These are phyloP conservation scores for Phalangium opilio DNA, from an alignment of 2,888 invertebrate genomes.

Conservation along the genomic window DNA sequence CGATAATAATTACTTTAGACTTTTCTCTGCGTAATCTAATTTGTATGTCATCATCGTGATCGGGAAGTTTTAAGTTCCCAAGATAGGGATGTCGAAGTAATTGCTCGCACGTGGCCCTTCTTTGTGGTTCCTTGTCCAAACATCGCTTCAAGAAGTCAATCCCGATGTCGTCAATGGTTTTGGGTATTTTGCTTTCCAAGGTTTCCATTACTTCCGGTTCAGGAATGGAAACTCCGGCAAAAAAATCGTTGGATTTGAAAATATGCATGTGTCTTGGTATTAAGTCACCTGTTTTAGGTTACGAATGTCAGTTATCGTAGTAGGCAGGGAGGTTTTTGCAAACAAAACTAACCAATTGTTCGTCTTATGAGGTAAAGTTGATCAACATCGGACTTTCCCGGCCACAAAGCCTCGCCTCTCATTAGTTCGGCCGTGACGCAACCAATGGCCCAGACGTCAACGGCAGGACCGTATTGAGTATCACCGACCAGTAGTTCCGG, in stretches of 20 bases:
- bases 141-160: conserved; percentile 86
- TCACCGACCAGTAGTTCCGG: conserved; percentile 95
- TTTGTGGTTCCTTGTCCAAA: conserved; percentile 81
- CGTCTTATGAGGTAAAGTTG: conserved; percentile 89
- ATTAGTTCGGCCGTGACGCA: conserved; percentile 58
- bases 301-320: conserved; percentile 6
- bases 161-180: conserved; percentile 47
- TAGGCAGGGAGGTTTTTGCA: too few relatives aligned
- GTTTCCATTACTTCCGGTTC: conserved; percentile 73
- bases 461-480: conserved; percentile 48
- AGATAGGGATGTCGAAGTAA: conserved; percentile 80
- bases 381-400: conserved; percentile 96
- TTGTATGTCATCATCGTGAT: conserved; percentile 11
- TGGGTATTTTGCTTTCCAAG: conserved; percentile 69
- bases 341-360: conserved; percentile 57
- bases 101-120: conserved; percentile 82
- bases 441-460: conserved; percentile 96
- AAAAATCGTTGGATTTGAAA: conserved; percentile 89
- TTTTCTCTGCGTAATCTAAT: conserved; percentile 10
- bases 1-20: conserved; percentile 12
- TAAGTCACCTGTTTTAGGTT: conserved; percentile 57
- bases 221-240: conserved; percentile 78
- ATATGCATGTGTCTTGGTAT: conserved; percentile 86
- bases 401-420: conserved; percentile 87
- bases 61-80: conserved; percentile 51